Evolutionary conservation across 2,888 invertebrate species (phyloP), one percentile per base, ranked within the genome.

Genomic region (Macaria notata): DNA sequence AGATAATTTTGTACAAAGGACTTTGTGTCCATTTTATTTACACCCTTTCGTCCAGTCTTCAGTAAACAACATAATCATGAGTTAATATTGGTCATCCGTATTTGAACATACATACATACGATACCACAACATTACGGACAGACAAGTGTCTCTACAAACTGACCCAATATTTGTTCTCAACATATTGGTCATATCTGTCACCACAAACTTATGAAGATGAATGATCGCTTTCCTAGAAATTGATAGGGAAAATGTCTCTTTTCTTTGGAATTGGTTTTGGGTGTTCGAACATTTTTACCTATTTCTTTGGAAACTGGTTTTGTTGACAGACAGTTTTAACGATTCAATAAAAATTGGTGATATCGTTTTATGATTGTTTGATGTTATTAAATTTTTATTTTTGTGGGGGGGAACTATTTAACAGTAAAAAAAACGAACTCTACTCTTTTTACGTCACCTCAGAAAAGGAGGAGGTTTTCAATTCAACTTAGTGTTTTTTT

Each of bases 31-130:
- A 19, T 19, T 19, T 19, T 19, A 19, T 19, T 33, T 41, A 2
- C 3, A 31, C 31, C 9, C 31, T 9, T 41, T 50, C 33, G 33
- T 43, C 43, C 9, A 5, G 42, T 33, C 31, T 41, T 19, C 49
- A 33, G 55, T 54, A 53, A 39, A 56, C 39, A 46, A 48, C 38
- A n/a, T 63, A 61, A 65, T 65, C 65, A 62, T 47, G 43, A 46
- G 56, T 59, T 60, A 63, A 65, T 63, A 65, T 63, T 59, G 45
- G 41, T 38, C 41, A 56, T 56, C 54, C 56, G 9, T 44, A 52
- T 6, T 36, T 36, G 33, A 3, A 36, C 33, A 36, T 36, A 4
- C 33, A 7, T 36, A 36, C 33, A 6, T 7, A 6, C 7, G 7
- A 36, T 36, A 36, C 33, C 5, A 36, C 5, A 6, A 36, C 33